Evolutionary conservation across 2,797 vertebrate species (phyloP), one percentile per base, ranked within the genome.

Genomic region (Ispidina lecontei): DNA sequence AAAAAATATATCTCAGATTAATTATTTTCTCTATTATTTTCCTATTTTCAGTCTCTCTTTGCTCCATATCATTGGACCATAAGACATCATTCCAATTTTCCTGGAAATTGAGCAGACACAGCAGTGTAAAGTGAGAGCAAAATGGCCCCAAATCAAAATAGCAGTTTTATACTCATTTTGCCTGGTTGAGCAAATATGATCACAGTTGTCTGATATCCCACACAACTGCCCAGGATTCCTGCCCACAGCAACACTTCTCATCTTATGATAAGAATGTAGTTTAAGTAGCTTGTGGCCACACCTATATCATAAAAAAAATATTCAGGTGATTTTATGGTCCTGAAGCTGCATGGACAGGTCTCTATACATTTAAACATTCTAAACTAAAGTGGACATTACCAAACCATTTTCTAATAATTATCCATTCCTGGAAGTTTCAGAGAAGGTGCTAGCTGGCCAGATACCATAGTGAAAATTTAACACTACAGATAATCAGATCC

Each of bases 101-200:
- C 62, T 88, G 63, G 71, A 90, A 94, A 92, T 31, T 69, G 59
- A 91, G 35, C 39, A 90, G 56, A 62, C 6, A 5, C 41, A 80
- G 26, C 29, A 75, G 51, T 62, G 33, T 73, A 91, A 93, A 85
- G 26, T 51, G 54, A 90, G 47, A 72, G 35, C 80, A 83, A 94
- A 92, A 80, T 74, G 33, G 29, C 29, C 37, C 11, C 56, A 87
- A 26, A 92, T 88, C 58, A 87, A 91, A 88, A 69, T 7, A 90
- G 37, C 17, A 47, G 35, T 52, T 91, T 91, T 86, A 78, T 73
- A 81, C 59, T 69, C 51, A 59, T 90, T 93, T 88, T 93, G 37
- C 44, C 47, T 73, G 28, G 76, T 52, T 88, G 77, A 90, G 33
- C 63, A 96, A 91, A 87, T 72, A 74, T 16, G 37, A 70, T 84